Evolutionary conservation across 2,888 invertebrate genomes (phyloP), one percentile per base, ranked within the genome.

Genomic region (Embidobia sp.): DNA sequence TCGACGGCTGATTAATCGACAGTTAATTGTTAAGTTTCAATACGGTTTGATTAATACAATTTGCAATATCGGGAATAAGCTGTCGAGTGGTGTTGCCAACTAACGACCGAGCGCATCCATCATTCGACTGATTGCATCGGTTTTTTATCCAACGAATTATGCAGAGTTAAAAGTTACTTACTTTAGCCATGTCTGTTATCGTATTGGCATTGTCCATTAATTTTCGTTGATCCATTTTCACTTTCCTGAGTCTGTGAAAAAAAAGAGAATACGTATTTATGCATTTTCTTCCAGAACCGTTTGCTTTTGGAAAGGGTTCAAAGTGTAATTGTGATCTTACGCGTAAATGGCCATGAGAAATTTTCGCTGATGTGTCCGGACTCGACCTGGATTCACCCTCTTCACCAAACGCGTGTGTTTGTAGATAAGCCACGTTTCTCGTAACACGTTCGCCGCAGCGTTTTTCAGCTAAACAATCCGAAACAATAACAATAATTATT

Each of bases 361-460:
- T 92, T 99, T 99, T 91, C 99, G 93, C 91, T 99, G 99, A 91
- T 99, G 99, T 80, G 98, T 96, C 88, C 99, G 93, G 84, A 99
- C 98, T 91, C 97, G 94, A 85, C 97, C 96, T 77, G 97, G 95
- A 91, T 98, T 97, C 75, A 99, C 97, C 90, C 98, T 94, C 92
- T 98, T 98, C 88, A 98, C 98, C 87, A 99, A 94, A 90, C 98
- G 96, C 87, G 99, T 99, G 91, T 99, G 97, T 92, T 99, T 99
- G 92, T 99, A 99, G 90, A 99, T 99, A 90, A 99, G 94, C 99
- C 99, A 99, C 85, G 99, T 99, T 92, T 99, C 99, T 85, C 99
- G 93, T 84, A 99, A 93, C 84, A 99, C 99, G 91, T 99, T 99
- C 80, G 99, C 99, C 82, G 99, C 99, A 83, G 98, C 97, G 92